These are phyloP conservation scores for Anthonomus grandis DNA, from an alignment of 1,140 invertebrate genomes.

Conservation along the genomic window DNA sequence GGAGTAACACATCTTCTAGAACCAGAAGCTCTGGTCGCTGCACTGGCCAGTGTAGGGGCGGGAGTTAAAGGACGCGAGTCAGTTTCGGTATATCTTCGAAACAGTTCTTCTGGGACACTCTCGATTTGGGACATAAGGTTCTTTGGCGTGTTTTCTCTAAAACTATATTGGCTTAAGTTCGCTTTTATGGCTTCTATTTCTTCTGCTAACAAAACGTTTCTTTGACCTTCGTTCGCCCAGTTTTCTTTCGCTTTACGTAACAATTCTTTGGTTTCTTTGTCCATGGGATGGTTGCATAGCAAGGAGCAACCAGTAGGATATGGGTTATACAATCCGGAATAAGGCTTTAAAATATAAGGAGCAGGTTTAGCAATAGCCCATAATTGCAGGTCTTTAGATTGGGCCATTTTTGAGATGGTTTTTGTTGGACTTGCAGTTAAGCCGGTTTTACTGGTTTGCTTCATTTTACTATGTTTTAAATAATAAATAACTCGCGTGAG, in stretches of 20 bases:
- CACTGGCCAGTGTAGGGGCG: constrained; percentile 66
- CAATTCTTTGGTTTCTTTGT: constrained; percentile 67
- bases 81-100: constrained; percentile 68
- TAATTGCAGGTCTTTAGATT: constrained; percentile 28
- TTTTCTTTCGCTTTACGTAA: constrained; percentile 67
- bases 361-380: constrained; percentile 51
- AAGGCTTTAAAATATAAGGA: constrained; percentile 67
- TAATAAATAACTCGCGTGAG: not conserved
- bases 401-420: constrained; percentile 26
- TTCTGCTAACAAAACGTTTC: constrained; percentile 51
- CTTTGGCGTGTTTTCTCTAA: constrained; percentile 3
- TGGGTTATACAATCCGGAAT: constrained; percentile 75
- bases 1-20: constrained; percentile 53
- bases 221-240: constrained; percentile 59
- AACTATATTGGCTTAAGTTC: constrained; percentile 44
- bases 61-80: constrained; percentile 75
- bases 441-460: constrained; percentile 42
- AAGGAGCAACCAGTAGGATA: constrained; percentile 74
- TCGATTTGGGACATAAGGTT: constrained; percentile 37
- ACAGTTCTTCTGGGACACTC: constrained; percentile 56
- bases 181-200: constrained; percentile 54
- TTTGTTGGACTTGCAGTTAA: constrained; percentile 39
- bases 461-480: too few relatives aligned
- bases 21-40: constrained; percentile 48
- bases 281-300: constrained; percentile 77